Conservation (phyloP, 1,140 invertebrate genomes). For the Drosophila bocqueti region DNA sequence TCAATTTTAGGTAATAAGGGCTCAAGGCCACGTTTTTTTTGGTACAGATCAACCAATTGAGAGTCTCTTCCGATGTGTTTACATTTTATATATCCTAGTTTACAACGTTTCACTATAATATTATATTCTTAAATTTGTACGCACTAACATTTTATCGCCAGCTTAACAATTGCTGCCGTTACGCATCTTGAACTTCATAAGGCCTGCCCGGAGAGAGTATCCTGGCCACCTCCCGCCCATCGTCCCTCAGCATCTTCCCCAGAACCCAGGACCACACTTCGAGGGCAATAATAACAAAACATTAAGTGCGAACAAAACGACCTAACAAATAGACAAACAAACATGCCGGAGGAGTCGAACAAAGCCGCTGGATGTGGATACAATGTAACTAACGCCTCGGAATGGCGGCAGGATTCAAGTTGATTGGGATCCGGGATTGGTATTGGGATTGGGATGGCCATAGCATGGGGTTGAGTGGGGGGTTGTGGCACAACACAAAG, state of each 20-base stretch:
- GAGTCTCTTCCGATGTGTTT: too few species aligned
- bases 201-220: background rate
- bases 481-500: slow-evolving; percentile 10
- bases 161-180: background rate
- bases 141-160: background rate
- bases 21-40: too few species aligned
- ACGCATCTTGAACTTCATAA: background rate
- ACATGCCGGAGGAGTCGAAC: slow-evolving; percentile 34
- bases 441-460: slow-evolving; percentile 1
- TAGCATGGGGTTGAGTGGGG: background rate
- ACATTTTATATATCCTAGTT: too few species aligned
- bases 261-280: slow-evolving; percentile 9
- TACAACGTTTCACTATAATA: too few species aligned
- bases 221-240: background rate
- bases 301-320: slow-evolving; percentile 55
- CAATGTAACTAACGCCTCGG: slow-evolving; percentile 51
- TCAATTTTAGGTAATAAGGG: too few species aligned
- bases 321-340: slow-evolving; percentile 50
- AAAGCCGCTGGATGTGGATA: slow-evolving; percentile 24
- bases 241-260: background rate
- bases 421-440: slow-evolving; percentile 38
- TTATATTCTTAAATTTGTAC: too few species aligned
- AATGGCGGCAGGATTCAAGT: slow-evolving; percentile 30
- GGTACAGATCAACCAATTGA: too few species aligned
- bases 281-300: slow-evolving; percentile 58